Evolutionary conservation across 2,888 invertebrate species (phyloP).

Genomic region (Pseudanteris insignis): DNA sequence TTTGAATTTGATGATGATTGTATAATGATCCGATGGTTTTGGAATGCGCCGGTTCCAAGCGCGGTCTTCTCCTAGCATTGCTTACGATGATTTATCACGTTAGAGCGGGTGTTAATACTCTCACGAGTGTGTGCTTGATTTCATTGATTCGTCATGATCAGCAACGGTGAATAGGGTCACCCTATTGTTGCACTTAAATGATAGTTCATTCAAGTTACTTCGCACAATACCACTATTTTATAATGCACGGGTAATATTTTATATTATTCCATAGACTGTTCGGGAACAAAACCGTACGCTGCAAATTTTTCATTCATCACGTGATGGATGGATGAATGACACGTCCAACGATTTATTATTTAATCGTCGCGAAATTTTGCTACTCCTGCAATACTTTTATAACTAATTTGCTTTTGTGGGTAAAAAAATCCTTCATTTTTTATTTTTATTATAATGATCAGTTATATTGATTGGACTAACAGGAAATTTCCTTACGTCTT

Average conservation of each 20-base stretch:
- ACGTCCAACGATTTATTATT: too few species aligned
- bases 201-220: constrained; percentile 57
- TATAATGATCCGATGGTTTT: constrained; percentile 10
- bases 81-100: constrained; percentile 24
- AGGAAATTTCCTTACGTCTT: too few species aligned
- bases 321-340: too few species aligned
- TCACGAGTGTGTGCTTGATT: constrained; percentile 57
- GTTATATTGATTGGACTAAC: too few species aligned
- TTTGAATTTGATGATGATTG: constrained; percentile 21
- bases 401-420: too few species aligned
- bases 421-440: too few species aligned
- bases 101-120: constrained; percentile 52
- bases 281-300: constrained; percentile 7
- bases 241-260: constrained; percentile 11
- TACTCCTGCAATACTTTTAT: too few species aligned
- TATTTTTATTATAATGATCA: too few species aligned
- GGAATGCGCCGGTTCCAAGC: constrained; percentile 12
- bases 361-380: too few species aligned
- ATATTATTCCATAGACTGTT: constrained; percentile 16
- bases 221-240: constrained; percentile 25
- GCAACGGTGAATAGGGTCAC: constrained; percentile 37
- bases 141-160: constrained; percentile 60
- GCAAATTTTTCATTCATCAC: constrained; percentile 6
- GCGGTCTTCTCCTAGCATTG: constrained; percentile 13
- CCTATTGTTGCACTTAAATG: constrained; percentile 50